These are phyloP conservation scores for Elephas maximus DNA, from an alignment of 2,113 vertebrate genomes.

Conservation along the genomic window DNA sequence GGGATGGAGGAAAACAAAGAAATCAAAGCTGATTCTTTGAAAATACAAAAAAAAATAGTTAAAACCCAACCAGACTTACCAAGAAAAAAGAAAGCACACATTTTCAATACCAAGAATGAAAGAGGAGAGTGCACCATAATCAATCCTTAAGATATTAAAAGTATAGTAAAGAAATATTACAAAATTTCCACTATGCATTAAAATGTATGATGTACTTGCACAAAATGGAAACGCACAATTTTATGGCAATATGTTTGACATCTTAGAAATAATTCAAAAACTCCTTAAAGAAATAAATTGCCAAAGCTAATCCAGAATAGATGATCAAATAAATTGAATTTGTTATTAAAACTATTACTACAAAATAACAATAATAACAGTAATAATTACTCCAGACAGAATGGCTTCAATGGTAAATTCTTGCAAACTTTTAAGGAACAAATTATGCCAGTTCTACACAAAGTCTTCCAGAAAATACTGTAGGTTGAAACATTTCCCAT, in stretches of 20 bases:
- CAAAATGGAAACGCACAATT: background rate
- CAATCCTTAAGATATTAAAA: background rate
- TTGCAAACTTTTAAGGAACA: too few species aligned
- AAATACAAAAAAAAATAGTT: background rate
- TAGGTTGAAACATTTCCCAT: too few species aligned
- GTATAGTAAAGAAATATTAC: background rate
- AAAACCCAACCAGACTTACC: background rate
- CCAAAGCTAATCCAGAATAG: background rate
- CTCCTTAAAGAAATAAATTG: background rate
- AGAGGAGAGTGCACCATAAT: too few species aligned
- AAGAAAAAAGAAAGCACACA: background rate
- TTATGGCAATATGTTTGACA: background rate
- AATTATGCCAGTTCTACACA: too few species aligned
- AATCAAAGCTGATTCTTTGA: background rate
- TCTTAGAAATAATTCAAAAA: background rate
- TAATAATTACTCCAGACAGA: too few species aligned
- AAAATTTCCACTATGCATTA: background rate
- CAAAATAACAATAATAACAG: too few species aligned
- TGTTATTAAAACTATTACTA: too few species aligned
- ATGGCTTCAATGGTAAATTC: too few species aligned
- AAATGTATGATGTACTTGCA: too few species aligned
- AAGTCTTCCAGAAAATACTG: too few species aligned
- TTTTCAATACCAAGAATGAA: background rate
- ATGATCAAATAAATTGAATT: background rate
- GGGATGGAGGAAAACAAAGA: background rate